phyloP scores from a whole-genome alignment of 1,140 invertebrate species.

The Chrysomallon squamiferum region DNA sequence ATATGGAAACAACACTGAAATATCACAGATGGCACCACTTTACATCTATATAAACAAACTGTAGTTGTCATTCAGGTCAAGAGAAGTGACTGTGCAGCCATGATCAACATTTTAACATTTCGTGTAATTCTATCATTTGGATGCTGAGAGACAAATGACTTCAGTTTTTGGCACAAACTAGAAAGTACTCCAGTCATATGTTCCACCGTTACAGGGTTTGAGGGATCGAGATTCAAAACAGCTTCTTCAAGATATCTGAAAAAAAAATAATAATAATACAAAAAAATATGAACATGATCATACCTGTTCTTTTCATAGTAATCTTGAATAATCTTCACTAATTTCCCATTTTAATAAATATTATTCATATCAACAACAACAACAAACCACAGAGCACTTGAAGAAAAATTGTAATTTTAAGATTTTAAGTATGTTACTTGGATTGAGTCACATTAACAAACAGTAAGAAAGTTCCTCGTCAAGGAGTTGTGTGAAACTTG shows the following conservation, averaged over 20 bases:
- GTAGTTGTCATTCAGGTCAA: slow-evolving; percentile 24
- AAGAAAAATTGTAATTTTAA: too few relatives aligned
- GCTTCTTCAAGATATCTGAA: slow-evolving; percentile 86
- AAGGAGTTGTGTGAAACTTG: too few relatives aligned
- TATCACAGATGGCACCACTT: too few relatives aligned
- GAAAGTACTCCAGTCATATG: slow-evolving; percentile 82
- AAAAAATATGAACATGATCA: too few relatives aligned
- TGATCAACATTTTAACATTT: slow-evolving; percentile 79
- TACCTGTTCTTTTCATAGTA: neutral
- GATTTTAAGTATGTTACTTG: too few relatives aligned
- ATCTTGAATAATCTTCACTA: neutral
- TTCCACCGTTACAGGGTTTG: slow-evolving; percentile 79
- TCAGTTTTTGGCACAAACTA: slow-evolving; percentile 77
- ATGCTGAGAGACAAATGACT: slow-evolving; percentile 73
- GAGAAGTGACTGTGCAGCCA: slow-evolving; percentile 72
- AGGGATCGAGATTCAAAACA: slow-evolving; percentile 80
- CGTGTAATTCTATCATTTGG: slow-evolving; percentile 73
- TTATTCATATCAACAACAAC: neutral
- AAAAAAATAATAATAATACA: slow-evolving; percentile 21
- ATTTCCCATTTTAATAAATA: neutral
- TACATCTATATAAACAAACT: too few relatives aligned
- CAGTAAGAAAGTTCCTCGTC: too few relatives aligned
- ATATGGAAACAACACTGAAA: too few relatives aligned
- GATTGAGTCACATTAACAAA: too few relatives aligned
- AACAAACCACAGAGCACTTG: too few relatives aligned